Percentiles rank a stretch among this genome's conserved stretches.
These are phyloP conservation scores for Gymnarchus niloticus DNA, from an alignment of 2,113 vertebrate species.

Conservation along the genomic window DNA sequence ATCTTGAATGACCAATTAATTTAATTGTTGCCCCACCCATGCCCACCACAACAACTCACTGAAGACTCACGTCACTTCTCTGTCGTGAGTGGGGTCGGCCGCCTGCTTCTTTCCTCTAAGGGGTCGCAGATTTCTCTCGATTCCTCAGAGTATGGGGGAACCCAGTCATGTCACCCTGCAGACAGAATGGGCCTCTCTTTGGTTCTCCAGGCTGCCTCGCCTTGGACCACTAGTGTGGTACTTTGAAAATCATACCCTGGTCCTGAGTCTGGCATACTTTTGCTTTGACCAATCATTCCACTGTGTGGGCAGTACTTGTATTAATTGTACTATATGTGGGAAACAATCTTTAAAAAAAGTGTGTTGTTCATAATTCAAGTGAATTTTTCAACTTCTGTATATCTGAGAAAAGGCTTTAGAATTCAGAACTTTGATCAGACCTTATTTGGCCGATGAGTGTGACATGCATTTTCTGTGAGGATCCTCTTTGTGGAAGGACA, in stretches of 20 bases:
- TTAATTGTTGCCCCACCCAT: neutral
- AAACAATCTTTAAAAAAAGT: neutral
- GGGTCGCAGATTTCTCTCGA: neutral
- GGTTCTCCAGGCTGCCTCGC: neutral
- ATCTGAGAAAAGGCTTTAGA: neutral
- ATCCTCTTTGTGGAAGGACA: neutral
- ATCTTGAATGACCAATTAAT: neutral
- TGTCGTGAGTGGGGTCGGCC: neutral
- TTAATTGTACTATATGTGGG: neutral
- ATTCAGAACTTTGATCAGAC: neutral
- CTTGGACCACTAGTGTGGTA: neutral
- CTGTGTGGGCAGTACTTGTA: too few relatives aligned
- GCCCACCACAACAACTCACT: too few relatives aligned
- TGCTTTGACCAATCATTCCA: neutral
- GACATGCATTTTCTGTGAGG: neutral
- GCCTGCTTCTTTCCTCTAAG: neutral
- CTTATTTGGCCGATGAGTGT: neutral
- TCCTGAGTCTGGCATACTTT: neutral
- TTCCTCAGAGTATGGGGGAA: neutral
- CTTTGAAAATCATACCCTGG: neutral
- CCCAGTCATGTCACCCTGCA: neutral
- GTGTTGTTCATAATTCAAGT: neutral
- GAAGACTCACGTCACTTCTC: neutral
- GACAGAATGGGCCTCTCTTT: neutral
- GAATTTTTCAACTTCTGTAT: neutral